These are phyloP conservation scores for Acestrorhynchus altus DNA, from an alignment of 2,797 vertebrate genomes.

Conservation along the genomic window DNA sequence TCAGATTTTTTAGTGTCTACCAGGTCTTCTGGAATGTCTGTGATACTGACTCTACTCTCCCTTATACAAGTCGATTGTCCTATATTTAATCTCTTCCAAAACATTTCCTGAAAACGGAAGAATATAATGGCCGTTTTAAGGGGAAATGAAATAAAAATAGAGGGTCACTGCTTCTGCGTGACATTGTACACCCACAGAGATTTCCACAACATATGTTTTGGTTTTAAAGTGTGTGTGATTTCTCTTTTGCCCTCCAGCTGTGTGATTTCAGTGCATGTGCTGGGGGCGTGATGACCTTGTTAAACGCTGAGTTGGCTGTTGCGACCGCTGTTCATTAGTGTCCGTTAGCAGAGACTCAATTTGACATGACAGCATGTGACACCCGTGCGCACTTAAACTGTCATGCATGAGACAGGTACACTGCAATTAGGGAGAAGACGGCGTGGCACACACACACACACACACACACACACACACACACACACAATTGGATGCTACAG, in stretches of 20 bases:
- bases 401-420: conserved; percentile 33
- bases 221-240: neutral
- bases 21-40: too few species aligned
- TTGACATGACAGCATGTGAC: conserved; percentile 11
- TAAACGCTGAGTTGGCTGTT: conserved; percentile 70
- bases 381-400: conserved; percentile 18
- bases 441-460: neutral
- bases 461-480: neutral
- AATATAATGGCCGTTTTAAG: too few species aligned
- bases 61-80: too few species aligned
- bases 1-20: too few species aligned
- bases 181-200: too few species aligned
- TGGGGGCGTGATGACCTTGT: conserved; percentile 73
- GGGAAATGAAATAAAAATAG: too few species aligned
- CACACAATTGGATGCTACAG: neutral
- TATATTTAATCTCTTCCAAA: too few species aligned
- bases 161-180: too few species aligned
- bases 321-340: conserved; percentile 72
- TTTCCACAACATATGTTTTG: too few species aligned
- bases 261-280: neutral
- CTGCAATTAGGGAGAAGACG: conserved; percentile 19
- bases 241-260: neutral
- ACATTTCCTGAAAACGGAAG: too few species aligned
- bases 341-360: conserved; percentile 56
- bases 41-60: too few species aligned